Conservation (phyloP, 2,113 vertebrate species). For the Elgaria multicarinata region DNA sequence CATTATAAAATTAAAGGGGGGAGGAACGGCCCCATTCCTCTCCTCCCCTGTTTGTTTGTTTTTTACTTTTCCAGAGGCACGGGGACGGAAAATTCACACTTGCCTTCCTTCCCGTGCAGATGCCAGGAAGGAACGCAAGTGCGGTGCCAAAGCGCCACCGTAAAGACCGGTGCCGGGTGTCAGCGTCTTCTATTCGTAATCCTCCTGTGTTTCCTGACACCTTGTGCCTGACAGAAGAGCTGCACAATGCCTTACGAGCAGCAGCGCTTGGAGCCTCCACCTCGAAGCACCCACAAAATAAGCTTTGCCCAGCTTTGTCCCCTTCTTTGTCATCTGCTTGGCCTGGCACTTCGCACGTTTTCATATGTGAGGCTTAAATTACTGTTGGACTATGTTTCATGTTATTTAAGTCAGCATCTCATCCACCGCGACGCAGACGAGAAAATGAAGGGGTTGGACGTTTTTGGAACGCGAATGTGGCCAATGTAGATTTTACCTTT, state of each 20-base stretch:
- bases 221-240: neutral
- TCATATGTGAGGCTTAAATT: neutral
- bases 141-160: too few species aligned
- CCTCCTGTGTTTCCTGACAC: neutral
- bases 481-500: neutral
- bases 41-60: too few species aligned
- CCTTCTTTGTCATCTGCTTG: neutral
- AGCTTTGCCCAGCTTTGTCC: neutral
- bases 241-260: neutral
- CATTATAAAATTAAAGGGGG: too few species aligned
- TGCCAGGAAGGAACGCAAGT: too few species aligned
- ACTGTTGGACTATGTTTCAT: neutral
- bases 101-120: too few species aligned
- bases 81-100: too few species aligned
- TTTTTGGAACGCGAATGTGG: neutral
- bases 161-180: too few species aligned
- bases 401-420: neutral
- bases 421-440: neutral
- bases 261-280: neutral
- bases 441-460: neutral
- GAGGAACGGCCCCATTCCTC: too few species aligned
- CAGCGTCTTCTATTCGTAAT: too few species aligned
- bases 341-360: neutral
- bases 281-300: neutral
- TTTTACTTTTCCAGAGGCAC: too few species aligned